phyloP scores from a whole-genome alignment of 2,797 vertebrate genomes.

The Aselliscus stoliczkanus region DNA sequence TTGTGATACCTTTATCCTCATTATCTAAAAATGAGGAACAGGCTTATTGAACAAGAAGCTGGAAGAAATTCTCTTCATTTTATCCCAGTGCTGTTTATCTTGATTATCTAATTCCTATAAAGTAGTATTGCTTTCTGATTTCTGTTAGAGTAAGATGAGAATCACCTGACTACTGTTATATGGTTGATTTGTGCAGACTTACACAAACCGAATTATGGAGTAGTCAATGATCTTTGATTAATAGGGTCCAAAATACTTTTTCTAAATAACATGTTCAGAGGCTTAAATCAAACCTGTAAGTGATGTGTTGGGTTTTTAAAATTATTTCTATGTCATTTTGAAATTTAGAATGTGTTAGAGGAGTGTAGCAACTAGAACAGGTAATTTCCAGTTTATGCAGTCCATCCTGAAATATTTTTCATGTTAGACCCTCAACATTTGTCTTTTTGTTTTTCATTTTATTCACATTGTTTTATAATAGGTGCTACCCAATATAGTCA shows the following conservation, averaged over 20 bases:
- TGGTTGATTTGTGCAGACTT: neutral
- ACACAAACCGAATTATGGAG: neutral
- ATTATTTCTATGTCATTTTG: neutral
- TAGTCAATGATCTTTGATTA: constrained; percentile 27
- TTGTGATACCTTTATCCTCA: constrained; percentile 67
- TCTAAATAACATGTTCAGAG: constrained; percentile 27
- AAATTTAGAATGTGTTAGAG: constrained; percentile 20
- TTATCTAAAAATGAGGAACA: constrained; percentile 56
- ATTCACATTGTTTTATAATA: neutral
- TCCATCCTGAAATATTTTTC: constrained; percentile 25
- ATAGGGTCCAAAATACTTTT: constrained; percentile 25
- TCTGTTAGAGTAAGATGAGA: neutral
- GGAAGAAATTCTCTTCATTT: constrained; percentile 26
- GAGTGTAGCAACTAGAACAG: neutral
- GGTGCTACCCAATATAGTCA: neutral
- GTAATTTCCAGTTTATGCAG: neutral
- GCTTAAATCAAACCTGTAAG: constrained; percentile 1
- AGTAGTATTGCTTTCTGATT: neutral
- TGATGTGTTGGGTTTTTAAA: neutral
- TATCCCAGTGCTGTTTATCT: neutral
- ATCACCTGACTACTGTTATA: neutral
- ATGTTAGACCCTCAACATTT: neutral
- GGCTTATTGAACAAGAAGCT: constrained; percentile 31
- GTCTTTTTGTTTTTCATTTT: neutral
- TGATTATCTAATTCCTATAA: constrained; percentile 3